Evolutionary conservation across 23 tunicate genomes (phyloP), one percentile per base, ranked within the genome.

Genomic region (Phallusia fumigata): DNA sequence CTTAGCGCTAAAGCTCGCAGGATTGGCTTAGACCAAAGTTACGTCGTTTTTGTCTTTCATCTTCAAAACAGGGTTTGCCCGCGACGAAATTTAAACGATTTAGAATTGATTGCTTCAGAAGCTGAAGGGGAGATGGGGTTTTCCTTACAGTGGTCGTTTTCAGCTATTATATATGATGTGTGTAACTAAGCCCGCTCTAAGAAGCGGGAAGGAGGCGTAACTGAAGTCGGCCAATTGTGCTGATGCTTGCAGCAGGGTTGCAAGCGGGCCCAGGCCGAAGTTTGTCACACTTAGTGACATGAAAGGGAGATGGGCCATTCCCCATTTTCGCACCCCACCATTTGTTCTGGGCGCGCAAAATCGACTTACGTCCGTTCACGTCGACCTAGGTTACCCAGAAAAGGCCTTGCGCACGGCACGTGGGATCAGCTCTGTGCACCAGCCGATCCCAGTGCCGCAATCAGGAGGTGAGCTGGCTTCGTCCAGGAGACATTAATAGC

Each of bases 51-150:
- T 58, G 69, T 58, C 69, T 58, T 58, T 13, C 1, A 21, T 58
- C 28, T 24, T 24, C 69, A 8, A 58, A 58, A 58, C 69, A 58
- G 8, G 69, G 69, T 58, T 58, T 2, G 69, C 26, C 3, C 69
- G 69, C 16, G 28, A 58, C 26, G 13, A 58, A 1, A 6, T 58
- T 58, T 58, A 1, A 6, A 13, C 69, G 28, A 58, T 21, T 58
- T 24, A 58, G 69, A 58, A 58, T 58, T 58, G 69, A 58, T 58
- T 58, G 69, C 69, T 24, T 58, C 69, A 58, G 69, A 58, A 21
- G 69, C 69, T 24, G 69, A 58, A 58, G 69, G 16, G 69, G 69
- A 58, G 69, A 58, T 58, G 69, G 69, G 26, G 69, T 58, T 58
- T 58, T 24, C 69, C 28, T 24, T 24, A 21, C 69, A 13, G 69